These are phyloP conservation scores for Uromys caudimaculatus DNA, from an alignment of 2,797 vertebrate species.

Conservation along the genomic window DNA sequence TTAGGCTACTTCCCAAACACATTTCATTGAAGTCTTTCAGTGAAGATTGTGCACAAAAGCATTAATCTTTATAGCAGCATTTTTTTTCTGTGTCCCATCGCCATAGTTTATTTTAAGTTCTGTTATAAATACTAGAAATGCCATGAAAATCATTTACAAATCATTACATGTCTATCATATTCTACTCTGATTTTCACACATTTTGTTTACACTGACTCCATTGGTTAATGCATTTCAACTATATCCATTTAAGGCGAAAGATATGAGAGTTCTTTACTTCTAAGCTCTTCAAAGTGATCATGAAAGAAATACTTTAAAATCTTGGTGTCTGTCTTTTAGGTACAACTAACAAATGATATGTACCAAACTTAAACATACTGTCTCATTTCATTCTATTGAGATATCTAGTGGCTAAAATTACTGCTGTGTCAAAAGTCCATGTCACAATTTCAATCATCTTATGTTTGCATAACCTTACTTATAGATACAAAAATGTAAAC, in stretches of 20 bases:
- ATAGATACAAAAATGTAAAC: neutral
- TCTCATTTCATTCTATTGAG: neutral
- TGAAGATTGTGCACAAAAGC: neutral
- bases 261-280: neutral
- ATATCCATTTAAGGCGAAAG: conserved; percentile 1
- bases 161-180: neutral
- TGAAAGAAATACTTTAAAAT: neutral
- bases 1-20: neutral
- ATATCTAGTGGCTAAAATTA: neutral
- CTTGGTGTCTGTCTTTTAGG: neutral
- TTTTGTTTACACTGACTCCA: neutral
- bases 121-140: neutral
- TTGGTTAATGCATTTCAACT: neutral
- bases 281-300: neutral
- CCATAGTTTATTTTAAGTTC: neutral
- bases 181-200: neutral
- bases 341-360: neutral
- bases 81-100: neutral
- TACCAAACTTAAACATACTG: neutral
- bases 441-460: conserved; percentile 19
- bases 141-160: neutral
- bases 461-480: neutral
- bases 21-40: neutral
- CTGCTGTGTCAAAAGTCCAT: neutral
- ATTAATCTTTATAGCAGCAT: neutral